Percentiles rank a stretch among this genome's conserved stretches.
These are phyloP conservation scores for Meiosimyza decipiens DNA, from an alignment of 2,888 invertebrate species.

Conservation along the genomic window DNA sequence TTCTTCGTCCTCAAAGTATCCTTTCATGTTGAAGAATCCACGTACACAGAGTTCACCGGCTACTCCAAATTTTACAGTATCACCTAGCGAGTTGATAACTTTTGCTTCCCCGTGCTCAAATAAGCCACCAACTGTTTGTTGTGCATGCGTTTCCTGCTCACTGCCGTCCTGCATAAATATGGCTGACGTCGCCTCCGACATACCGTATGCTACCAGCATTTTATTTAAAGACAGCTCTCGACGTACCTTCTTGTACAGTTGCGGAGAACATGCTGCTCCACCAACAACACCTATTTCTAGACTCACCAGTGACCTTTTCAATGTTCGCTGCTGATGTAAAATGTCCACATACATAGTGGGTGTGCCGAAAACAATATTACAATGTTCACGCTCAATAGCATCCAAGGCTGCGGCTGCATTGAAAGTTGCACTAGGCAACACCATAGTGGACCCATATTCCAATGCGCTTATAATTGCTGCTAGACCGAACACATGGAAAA, in stretches of 20 bases:
- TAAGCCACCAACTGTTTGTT: slow-evolving; percentile 69
- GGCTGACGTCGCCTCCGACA: slow-evolving; percentile 69
- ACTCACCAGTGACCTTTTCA: slow-evolving; percentile 66
- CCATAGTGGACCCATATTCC: slow-evolving; percentile 71
- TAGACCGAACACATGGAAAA: slow-evolving; percentile 84
- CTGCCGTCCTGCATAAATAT: slow-evolving; percentile 68
- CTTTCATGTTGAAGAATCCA: slow-evolving; percentile 76
- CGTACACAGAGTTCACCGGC: slow-evolving; percentile 78
- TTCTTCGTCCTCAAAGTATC: slow-evolving; percentile 78
- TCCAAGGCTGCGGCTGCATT: slow-evolving; percentile 72
- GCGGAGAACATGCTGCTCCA: slow-evolving; percentile 76
- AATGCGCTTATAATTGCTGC: slow-evolving; percentile 71
- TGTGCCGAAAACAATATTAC: slow-evolving; percentile 77
- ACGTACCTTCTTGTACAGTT: slow-evolving; percentile 66
- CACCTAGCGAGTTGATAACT: slow-evolving; percentile 72
- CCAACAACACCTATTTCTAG: slow-evolving; percentile 72
- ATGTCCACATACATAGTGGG: slow-evolving; percentile 87
- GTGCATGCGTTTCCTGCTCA: slow-evolving; percentile 64
- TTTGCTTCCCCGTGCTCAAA: slow-evolving; percentile 69
- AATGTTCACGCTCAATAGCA: slow-evolving; percentile 76
- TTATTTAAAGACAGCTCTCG: not conserved
- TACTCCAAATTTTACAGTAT: slow-evolving; percentile 72
- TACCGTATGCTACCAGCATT: not conserved
- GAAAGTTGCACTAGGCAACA: slow-evolving; percentile 71
- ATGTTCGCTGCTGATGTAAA: slow-evolving; percentile 68